phyloP scores from a whole-genome alignment of 2,113 vertebrate species.

The Centropus unirufus region DNA sequence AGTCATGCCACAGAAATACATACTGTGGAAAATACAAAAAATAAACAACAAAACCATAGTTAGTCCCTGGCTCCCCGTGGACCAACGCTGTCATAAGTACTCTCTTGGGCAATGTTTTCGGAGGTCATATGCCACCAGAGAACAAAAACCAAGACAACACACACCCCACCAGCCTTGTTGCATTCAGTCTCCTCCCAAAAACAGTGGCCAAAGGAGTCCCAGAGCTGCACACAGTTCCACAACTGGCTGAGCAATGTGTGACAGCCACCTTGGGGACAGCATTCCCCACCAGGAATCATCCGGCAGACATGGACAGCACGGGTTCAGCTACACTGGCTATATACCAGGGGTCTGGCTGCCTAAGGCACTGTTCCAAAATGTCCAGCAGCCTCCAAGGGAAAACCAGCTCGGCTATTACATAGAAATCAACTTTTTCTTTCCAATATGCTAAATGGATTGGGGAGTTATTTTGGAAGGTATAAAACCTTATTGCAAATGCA shows the following conservation, averaged over 20 bases:
- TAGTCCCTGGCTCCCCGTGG: not conserved
- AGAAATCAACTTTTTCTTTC: not conserved
- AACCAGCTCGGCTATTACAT: not conserved
- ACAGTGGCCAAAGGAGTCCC: fast-evolving
- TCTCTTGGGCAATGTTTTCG: not conserved
- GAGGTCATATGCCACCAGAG: fast-evolving
- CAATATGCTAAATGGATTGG: not conserved
- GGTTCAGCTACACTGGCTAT: fast-evolving
- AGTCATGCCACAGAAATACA: not conserved
- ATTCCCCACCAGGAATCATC: not conserved
- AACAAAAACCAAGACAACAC: not conserved
- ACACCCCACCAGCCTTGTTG: not conserved
- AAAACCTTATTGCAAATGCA: not conserved
- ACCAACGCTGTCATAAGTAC: not conserved
- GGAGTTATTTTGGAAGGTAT: not conserved
- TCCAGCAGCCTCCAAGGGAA: not conserved
- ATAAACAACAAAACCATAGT: not conserved
- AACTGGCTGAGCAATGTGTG: not conserved
- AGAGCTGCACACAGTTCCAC: not conserved
- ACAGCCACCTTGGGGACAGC: not conserved
- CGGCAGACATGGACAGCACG: not conserved
- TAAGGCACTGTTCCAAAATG: not conserved
- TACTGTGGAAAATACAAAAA: not conserved
- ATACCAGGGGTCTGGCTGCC: not conserved
- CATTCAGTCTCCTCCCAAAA: not conserved